Percentiles rank a stretch among this genome's conserved stretches.
These are phyloP conservation scores for Rhea americana DNA, from an alignment of 2,113 vertebrate genomes.

Conservation along the genomic window DNA sequence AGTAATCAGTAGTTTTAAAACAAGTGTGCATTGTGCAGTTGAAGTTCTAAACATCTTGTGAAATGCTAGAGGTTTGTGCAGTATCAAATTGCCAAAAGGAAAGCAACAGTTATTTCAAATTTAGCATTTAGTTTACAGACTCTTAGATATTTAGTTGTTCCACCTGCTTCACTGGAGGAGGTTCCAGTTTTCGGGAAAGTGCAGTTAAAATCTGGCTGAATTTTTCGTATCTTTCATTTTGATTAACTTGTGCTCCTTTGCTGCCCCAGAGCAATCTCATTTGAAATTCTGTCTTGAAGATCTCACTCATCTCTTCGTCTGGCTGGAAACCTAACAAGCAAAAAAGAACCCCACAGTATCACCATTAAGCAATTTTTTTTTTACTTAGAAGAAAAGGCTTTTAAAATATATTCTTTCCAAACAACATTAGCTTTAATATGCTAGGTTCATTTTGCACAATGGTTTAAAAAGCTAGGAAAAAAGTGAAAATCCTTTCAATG, in stretches of 20 bases:
- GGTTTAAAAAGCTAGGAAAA: background rate
- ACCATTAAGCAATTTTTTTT: background rate
- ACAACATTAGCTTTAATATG: background rate
- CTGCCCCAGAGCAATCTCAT: constrained; percentile 96
- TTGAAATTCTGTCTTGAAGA: constrained; percentile 96
- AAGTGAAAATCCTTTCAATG: background rate
- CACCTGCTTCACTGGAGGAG: constrained; percentile 78
- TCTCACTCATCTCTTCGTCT: constrained; percentile 90
- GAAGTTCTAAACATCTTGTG: constrained; percentile 55
- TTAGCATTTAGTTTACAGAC: background rate
- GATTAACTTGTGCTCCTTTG: constrained; percentile 91
- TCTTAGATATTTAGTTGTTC: constrained; percentile 76
- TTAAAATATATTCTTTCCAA: background rate
- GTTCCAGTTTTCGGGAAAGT: constrained; percentile 94
- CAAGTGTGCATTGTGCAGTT: constrained; percentile 72
- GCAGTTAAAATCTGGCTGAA: constrained; percentile 96
- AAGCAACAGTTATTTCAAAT: constrained; percentile 33
- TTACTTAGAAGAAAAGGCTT: background rate
- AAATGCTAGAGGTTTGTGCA: constrained; percentile 55
- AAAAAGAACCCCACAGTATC: constrained; percentile 1
- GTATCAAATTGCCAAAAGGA: constrained; percentile 25
- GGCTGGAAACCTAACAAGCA: constrained; percentile 83
- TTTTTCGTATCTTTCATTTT: constrained; percentile 90
- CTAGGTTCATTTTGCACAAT: background rate
- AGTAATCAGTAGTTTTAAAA: constrained; percentile 80